Percentiles rank a stretch among this genome's conserved stretches.
phyloP scores from a whole-genome alignment of 2,888 invertebrate genomes.

The Drosophila mimica region DNA sequence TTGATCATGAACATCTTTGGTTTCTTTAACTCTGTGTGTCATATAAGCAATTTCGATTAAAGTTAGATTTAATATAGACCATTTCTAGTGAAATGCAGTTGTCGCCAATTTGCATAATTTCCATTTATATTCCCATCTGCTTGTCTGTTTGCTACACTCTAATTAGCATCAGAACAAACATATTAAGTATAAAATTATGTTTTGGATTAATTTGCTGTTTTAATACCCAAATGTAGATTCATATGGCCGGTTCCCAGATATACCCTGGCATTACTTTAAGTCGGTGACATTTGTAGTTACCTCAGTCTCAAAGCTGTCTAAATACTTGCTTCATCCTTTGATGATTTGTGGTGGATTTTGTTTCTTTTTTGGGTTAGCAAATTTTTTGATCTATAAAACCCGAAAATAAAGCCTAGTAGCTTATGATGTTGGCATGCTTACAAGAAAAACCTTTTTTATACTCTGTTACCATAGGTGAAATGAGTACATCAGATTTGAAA shows the following conservation, averaged over 20 bases:
- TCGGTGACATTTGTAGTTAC: neutral
- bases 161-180: conserved; percentile 35
- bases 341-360: conserved; percentile 16
- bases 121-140: conserved; percentile 16
- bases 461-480: neutral
- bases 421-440: conserved; percentile 14
- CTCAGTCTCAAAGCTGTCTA: conserved; percentile 2
- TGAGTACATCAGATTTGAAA: neutral
- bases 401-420: conserved; percentile 15
- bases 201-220: conserved; percentile 29
- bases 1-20: neutral
- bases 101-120: conserved; percentile 54
- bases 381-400: conserved; percentile 5
- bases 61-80: conserved; percentile 19
- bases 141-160: conserved; percentile 13
- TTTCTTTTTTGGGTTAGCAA: neutral
- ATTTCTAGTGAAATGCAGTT: conserved; percentile 40
- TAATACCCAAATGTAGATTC: no score
- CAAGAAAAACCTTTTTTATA: neutral
- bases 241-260: conserved; percentile 12
- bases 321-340: conserved; percentile 21
- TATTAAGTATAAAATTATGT: neutral
- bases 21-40: neutral
- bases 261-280: neutral
- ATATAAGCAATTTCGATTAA: conserved; percentile 21